phyloP scores from a whole-genome alignment of 2,797 vertebrate genomes.

The Eurystomus glaucurus region DNA sequence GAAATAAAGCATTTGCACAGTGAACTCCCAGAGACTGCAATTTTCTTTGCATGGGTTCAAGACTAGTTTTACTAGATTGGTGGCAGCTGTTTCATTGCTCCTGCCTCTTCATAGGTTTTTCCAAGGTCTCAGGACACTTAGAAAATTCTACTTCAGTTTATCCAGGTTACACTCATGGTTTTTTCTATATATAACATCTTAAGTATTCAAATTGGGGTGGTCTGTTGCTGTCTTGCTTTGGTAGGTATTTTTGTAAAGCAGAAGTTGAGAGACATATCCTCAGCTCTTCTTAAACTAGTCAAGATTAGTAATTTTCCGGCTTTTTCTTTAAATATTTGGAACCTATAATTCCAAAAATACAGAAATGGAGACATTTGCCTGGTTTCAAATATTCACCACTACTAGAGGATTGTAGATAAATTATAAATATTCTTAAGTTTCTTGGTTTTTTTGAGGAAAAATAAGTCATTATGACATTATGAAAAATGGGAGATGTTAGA shows the following conservation, averaged over 20 bases:
- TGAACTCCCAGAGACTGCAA: not conserved
- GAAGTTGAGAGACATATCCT: rapidly evolving
- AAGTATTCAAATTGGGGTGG: not conserved
- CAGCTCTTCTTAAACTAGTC: not conserved
- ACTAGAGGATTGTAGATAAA: not conserved
- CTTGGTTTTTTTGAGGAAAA: not conserved
- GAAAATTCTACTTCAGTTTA: not conserved
- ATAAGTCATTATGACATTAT: not conserved
- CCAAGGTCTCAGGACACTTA: not conserved
- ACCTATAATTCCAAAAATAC: not conserved
- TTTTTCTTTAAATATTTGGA: not conserved
- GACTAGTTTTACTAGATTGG: not conserved
- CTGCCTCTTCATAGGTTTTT: not conserved
- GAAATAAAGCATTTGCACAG: not conserved
- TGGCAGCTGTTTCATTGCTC: not conserved
- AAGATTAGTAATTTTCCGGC: not conserved
- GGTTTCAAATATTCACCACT: not conserved
- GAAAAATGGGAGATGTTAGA: not conserved
- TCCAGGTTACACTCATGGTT: not conserved
- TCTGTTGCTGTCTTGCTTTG: not conserved
- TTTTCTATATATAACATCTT: not conserved
- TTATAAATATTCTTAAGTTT: not conserved
- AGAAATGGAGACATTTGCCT: not conserved
- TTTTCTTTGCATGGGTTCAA: not conserved
- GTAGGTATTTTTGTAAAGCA: not conserved